Base-by-base conservation (phyloP, 2,888 invertebrate genomes). In the Tuberolachnus salignus region DNA sequence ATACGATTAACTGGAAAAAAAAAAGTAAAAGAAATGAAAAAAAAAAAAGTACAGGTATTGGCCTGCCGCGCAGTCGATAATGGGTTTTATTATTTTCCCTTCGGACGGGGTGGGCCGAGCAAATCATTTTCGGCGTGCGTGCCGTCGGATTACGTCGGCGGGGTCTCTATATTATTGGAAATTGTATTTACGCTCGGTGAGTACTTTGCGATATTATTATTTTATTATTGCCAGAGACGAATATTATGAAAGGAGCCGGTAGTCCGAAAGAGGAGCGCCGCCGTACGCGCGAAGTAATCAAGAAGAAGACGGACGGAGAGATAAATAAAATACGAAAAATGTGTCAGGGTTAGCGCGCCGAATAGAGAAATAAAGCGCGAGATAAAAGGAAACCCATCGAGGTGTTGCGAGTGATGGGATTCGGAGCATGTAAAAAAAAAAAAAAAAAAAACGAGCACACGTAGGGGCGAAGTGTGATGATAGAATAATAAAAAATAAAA, bases 281-380 rank as follows among this genome's bases (percentile, higher is more conserved):
- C 34, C 34, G 6, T 6, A 4, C 3, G 3, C 57, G 46, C 16
- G n/a, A 51, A 51, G 49, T 51, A 63, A 63, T 73, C 63, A 51
- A 63, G 72, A 63, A 34, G 19, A 61, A 34, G 44, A 49, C 21
- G 71, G 71, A 71, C 59, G 70, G 55, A 59, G n/a, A 23, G 34
- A 42, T 26, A 49, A 13, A 46, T 49, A 72, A 26, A 61, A 71
- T 49, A n/a, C 34, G 34, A 34, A 34, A 71, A 34, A 61, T 51
- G 63, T 51, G 72, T 63, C 71, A 26, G 44, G 59, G 21, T 44
- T 59, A 53, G 34, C n/a, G n/a, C n/a, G 21, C 26, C 61, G 34
- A 14, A 51, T 23, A 63, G 51, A 69, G 14, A 16, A n/a, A 34
- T 34, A 34, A 34, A 6, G 6, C 34, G 6, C 34, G 34, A 69